These are phyloP conservation scores for Heliothis subflexa DNA, from an alignment of 1,140 invertebrate genomes.

Conservation along the genomic window DNA sequence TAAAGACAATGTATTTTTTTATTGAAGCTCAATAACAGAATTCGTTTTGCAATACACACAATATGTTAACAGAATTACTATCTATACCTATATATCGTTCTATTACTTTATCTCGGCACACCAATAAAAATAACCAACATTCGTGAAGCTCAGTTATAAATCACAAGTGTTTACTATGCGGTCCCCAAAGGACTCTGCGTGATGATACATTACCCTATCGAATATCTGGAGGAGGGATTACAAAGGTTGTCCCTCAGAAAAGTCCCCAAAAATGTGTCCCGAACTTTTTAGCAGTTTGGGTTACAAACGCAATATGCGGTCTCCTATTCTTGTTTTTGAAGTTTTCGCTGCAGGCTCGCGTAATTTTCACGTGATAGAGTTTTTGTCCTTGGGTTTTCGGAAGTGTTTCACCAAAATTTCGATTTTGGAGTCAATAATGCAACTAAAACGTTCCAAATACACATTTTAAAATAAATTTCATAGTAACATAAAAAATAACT, in stretches of 20 bases:
- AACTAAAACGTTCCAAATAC: too few relatives aligned
- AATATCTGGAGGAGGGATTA: slow-evolving; percentile 26
- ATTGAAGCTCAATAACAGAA: too few relatives aligned
- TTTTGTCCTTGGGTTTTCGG: too few relatives aligned
- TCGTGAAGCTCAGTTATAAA: slow-evolving; percentile 2
- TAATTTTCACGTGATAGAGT: not conserved
- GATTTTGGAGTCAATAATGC: not conserved
- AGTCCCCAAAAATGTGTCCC: slow-evolving; percentile 26
- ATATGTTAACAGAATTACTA: too few relatives aligned
- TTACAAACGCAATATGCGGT: slow-evolving; percentile 7
- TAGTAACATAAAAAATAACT: too few relatives aligned
- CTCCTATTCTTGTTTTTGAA: slow-evolving; percentile 12
- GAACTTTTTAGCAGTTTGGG: slow-evolving; percentile 17
- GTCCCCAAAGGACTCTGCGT: slow-evolving; percentile 10
- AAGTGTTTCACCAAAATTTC: not conserved
- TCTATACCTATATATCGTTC: too few relatives aligned
- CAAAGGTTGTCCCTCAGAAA: slow-evolving; percentile 30
- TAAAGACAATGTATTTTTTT: too few relatives aligned
- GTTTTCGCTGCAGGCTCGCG: not conserved
- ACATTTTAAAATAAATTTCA: too few relatives aligned
- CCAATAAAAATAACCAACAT: not conserved
- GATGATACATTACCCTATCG: slow-evolving; percentile 41
- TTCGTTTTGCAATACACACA: too few relatives aligned
- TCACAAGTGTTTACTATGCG: slow-evolving; percentile 14
- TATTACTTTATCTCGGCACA: not conserved